Conservation (phyloP, 2,797 vertebrate genomes). For the Epinephelus awoara region DNA sequence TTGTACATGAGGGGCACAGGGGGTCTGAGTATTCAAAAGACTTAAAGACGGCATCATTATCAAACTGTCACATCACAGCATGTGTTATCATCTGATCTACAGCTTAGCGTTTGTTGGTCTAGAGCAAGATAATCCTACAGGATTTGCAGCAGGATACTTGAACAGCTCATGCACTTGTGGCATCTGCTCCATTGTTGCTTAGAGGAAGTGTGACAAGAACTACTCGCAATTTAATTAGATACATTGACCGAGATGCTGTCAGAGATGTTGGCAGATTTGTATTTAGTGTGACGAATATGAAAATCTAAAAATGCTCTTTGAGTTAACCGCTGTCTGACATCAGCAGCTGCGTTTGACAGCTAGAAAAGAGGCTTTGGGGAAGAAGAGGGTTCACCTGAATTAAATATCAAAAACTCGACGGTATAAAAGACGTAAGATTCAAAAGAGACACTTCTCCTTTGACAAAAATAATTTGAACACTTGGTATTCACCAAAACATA, state of each 20-base stretch:
- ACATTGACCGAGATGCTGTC: slow-evolving; percentile 6
- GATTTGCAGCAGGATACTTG: slow-evolving; percentile 35
- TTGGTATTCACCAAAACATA: not conserved
- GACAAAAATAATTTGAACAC: slow-evolving; percentile 13
- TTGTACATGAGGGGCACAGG: not conserved
- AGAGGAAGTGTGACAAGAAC: not conserved
- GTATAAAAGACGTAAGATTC: slow-evolving; percentile 7
- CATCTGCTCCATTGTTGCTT: slow-evolving; percentile 18
- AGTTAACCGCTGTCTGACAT: slow-evolving; percentile 9
- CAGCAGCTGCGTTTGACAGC: slow-evolving; percentile 21
- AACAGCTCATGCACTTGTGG: not conserved
- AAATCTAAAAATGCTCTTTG: slow-evolving; percentile 33
- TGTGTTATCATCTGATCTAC: slow-evolving; percentile 18
- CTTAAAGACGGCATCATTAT: not conserved
- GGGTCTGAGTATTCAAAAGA: not conserved
- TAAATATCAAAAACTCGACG: slow-evolving; percentile 21
- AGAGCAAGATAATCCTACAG: slow-evolving; percentile 13
- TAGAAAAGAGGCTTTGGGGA: slow-evolving; percentile 4
- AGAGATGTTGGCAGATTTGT: slow-evolving; percentile 24
- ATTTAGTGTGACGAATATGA: not conserved
- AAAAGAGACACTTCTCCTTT: slow-evolving; percentile 1
- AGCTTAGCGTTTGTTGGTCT: slow-evolving; percentile 26
- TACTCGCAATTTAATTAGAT: slow-evolving; percentile 33
- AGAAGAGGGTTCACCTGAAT: slow-evolving; percentile 21
- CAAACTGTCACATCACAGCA: slow-evolving; percentile 11